phyloP scores from a whole-genome alignment of 2,797 vertebrate genomes.

The Limnodromus scolopaceus region DNA sequence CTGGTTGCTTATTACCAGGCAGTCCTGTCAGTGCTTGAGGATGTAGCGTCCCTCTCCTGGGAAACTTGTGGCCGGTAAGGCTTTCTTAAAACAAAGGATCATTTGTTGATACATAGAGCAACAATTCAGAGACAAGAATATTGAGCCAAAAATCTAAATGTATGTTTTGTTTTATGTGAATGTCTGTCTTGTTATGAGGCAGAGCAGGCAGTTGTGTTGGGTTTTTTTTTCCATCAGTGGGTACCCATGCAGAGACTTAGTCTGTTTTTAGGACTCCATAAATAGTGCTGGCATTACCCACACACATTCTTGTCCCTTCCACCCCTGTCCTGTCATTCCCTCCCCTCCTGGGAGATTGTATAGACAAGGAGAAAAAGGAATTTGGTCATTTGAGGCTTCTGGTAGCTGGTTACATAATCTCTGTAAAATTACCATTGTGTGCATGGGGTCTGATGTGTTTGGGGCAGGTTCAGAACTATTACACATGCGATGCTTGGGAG shows the following conservation, averaged over 20 bases:
- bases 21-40: constrained; percentile 4
- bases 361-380: background rate
- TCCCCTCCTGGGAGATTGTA: background rate
- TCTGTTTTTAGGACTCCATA: constrained; percentile 28
- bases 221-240: background rate
- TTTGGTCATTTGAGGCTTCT: background rate
- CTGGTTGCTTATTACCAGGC: background rate
- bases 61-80: background rate
- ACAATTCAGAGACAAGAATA: constrained; percentile 27
- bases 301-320: constrained; percentile 4
- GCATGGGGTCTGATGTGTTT: background rate
- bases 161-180: constrained; percentile 47
- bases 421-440: background rate
- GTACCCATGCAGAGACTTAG: background rate
- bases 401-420: background rate
- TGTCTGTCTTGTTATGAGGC: constrained; percentile 16
- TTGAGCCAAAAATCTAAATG: constrained; percentile 50
- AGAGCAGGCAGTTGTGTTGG: background rate
- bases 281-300: constrained; percentile 34
- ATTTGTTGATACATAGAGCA: constrained; percentile 30
- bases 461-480: background rate
- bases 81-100: constrained; percentile 41
- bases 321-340: background rate
- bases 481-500: rapidly evolving
- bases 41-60: background rate